phyloP scores from a whole-genome alignment of 1,140 invertebrate genomes.

The Augochlora pura region DNA sequence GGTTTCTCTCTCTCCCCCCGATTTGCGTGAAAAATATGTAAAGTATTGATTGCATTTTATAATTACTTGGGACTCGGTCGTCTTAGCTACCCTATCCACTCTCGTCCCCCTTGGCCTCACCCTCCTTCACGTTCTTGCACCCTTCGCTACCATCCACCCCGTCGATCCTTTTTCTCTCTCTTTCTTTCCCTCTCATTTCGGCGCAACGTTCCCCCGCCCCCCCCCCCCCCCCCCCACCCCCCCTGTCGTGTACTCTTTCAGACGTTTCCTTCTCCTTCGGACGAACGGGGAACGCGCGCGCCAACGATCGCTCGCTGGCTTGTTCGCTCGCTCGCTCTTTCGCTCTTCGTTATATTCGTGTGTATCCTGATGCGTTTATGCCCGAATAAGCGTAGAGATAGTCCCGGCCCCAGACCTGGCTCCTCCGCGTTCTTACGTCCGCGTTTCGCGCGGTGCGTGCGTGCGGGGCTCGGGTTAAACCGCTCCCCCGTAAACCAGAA shows the following conservation, averaged over 20 bases:
- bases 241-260: conserved; percentile 21
- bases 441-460: conserved; percentile 19
- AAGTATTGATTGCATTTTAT: conserved; percentile 82
- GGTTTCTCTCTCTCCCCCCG: conserved; percentile 49
- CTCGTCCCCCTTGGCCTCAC: conserved; percentile 65
- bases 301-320: background rate
- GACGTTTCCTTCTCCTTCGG: conserved; percentile 46
- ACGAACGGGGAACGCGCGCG: background rate
- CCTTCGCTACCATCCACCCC: conserved; percentile 63
- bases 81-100: conserved; percentile 77
- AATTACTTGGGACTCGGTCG: conserved; percentile 80
- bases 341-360: conserved; percentile 9
- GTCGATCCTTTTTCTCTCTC: conserved; percentile 1
- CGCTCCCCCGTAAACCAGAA: background rate
- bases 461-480: conserved; percentile 22
- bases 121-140: conserved; percentile 65
- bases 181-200: conserved; percentile 25
- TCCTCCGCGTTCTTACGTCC: conserved; percentile 12
- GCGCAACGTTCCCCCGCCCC: conserved; percentile 40
- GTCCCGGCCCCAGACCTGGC: background rate
- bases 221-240: too few species aligned
- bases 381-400: conserved; percentile 45
- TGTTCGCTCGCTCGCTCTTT: background rate
- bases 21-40: conserved; percentile 80
- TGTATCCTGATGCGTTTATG: conserved; percentile 53